A percentile compares a stretch with the other conserved stretches of the same genome.
Evolutionary conservation across 1,140 invertebrate genomes (phyloP).

Genomic region (Campoletis sonorensis): DNA sequence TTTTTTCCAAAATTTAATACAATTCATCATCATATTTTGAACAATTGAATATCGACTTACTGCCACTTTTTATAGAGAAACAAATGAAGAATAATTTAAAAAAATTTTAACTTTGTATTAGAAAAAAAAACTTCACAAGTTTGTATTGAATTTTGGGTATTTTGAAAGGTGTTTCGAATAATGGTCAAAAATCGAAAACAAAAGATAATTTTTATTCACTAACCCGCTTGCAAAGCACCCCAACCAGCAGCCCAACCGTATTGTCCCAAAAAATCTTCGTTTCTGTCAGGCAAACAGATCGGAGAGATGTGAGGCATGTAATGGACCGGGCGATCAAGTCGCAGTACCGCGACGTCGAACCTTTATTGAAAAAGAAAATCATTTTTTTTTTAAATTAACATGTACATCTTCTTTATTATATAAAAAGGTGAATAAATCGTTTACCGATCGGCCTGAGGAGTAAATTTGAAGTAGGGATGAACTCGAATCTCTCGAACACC

Average conservation of each 20-base stretch:
- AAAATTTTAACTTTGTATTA: too few species aligned
- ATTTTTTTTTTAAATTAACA: too few species aligned
- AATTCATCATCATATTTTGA: too few species aligned
- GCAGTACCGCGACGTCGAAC: slow-evolving; percentile 94
- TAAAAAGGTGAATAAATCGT: not conserved
- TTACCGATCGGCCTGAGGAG: slow-evolving; percentile 88
- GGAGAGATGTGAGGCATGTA: slow-evolving; percentile 95
- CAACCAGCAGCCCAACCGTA: slow-evolving; percentile 95
- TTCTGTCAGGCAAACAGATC: slow-evolving; percentile 94
- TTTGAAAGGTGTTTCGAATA: too few species aligned
- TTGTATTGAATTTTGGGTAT: too few species aligned
- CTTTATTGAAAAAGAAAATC: slow-evolving; percentile 75
- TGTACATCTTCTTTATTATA: too few species aligned
- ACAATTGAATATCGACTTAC: too few species aligned
- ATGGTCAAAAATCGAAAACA: too few species aligned
- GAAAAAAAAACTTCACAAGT: too few species aligned
- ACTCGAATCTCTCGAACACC: slow-evolving; percentile 92
- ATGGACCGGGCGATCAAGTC: slow-evolving; percentile 90
- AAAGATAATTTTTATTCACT: slow-evolving; percentile 11
- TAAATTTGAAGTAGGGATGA: slow-evolving; percentile 97
- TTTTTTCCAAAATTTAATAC: too few species aligned
- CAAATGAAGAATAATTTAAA: too few species aligned
- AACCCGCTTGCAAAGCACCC: slow-evolving; percentile 91
- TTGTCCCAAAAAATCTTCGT: slow-evolving; percentile 92
- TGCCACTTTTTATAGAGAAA: too few species aligned